Conservation (phyloP, 2,888 invertebrate species). For the Pterostichus madidus region DNA sequence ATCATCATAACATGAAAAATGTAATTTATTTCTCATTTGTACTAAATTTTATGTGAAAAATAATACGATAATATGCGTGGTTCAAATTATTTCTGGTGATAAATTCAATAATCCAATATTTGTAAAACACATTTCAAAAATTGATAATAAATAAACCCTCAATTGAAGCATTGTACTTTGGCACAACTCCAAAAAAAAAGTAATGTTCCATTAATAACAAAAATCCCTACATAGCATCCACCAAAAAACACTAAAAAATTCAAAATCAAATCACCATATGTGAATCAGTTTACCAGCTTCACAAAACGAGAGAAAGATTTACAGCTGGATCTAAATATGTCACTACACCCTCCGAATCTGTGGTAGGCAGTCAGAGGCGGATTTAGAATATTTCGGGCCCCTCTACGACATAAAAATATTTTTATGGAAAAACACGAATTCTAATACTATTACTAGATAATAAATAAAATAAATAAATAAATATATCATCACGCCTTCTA, state of each 20-base stretch:
- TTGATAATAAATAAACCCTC: slow-evolving; percentile 14
- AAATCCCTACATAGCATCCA: slow-evolving; percentile 11
- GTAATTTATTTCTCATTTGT: too few species aligned
- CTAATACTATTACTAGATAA: too few species aligned
- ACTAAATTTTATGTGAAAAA: too few species aligned
- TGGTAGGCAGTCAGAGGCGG: background rate
- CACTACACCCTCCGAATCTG: slow-evolving; percentile 12
- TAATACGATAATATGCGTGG: too few species aligned
- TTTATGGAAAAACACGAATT: too few species aligned
- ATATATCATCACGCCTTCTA: too few species aligned
- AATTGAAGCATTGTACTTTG: slow-evolving; percentile 10
- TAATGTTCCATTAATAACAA: slow-evolving; percentile 52
- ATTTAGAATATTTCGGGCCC: too few species aligned
- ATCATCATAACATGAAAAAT: too few species aligned
- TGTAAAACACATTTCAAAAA: slow-evolving; percentile 14
- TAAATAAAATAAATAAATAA: too few species aligned
- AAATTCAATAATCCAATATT: slow-evolving; percentile 20
- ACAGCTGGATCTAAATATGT: slow-evolving; percentile 20
- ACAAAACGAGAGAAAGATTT: slow-evolving; percentile 1
- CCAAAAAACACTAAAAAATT: slow-evolving; percentile 35
- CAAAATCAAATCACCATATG: slow-evolving; percentile 39
- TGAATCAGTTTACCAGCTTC: slow-evolving; percentile 11
- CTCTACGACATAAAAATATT: too few species aligned
- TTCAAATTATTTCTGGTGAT: background rate
- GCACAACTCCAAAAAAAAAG: slow-evolving; percentile 19